phyloP scores from a whole-genome alignment of 1,140 invertebrate genomes.

The Phthorimaea operculella region DNA sequence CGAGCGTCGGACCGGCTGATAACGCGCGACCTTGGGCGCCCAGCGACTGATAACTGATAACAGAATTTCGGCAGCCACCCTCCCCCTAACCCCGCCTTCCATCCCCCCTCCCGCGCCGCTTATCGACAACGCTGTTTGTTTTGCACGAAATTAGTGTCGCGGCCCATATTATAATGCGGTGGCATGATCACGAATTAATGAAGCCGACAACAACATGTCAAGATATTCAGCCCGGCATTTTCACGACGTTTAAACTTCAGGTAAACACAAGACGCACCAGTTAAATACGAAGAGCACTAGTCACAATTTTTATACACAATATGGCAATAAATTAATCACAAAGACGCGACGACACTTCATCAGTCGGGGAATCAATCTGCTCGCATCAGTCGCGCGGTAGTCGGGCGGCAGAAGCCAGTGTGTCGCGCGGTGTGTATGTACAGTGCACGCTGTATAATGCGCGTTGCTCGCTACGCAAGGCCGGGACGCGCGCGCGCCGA shows the following conservation, averaged over 20 bases:
- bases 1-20: constrained; percentile 38
- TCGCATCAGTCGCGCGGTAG: background rate
- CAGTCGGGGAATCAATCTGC: background rate
- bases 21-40: constrained; percentile 53
- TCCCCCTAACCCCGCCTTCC: constrained; percentile 17
- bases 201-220: constrained; percentile 10
- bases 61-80: constrained; percentile 45
- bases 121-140: constrained; percentile 45
- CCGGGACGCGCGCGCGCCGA: constrained; percentile 49
- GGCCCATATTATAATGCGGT: constrained; percentile 37
- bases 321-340: background rate
- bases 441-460: constrained; percentile 13
- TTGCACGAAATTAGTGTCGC: constrained; percentile 50
- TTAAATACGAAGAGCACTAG: background rate
- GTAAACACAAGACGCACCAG: background rate
- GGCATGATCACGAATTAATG: constrained; percentile 39
- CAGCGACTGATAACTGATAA: constrained; percentile 60
- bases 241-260: background rate
- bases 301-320: background rate
- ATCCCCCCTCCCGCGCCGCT: constrained; percentile 27
- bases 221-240: background rate
- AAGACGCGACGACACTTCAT: background rate
- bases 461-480: constrained; percentile 26
- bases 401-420: background rate
- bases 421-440: background rate